These are phyloP conservation scores for Abrostola triplasia DNA, from an alignment of 2,888 invertebrate species.

Conservation along the genomic window DNA sequence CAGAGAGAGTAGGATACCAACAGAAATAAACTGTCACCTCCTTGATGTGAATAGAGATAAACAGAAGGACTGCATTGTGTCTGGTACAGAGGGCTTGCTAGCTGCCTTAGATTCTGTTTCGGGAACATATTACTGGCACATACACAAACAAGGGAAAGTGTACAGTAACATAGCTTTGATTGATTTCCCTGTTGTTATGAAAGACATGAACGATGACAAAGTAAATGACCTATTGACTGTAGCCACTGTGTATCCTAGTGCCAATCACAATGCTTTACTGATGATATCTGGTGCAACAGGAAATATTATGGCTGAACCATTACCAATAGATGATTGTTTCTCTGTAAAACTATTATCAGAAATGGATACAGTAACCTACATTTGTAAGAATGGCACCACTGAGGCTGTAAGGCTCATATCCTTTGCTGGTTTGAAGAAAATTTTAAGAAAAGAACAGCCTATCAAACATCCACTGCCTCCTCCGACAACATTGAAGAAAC, in stretches of 20 bases:
- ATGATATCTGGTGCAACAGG: constrained; percentile 92
- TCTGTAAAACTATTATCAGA: constrained; percentile 88
- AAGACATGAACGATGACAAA: constrained; percentile 92
- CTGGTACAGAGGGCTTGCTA: constrained; percentile 90
- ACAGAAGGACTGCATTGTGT: constrained; percentile 92
- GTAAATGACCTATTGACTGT: constrained; percentile 91
- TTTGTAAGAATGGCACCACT: constrained; percentile 88
- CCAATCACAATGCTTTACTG: constrained; percentile 89
- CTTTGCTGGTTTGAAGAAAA: constrained; percentile 72
- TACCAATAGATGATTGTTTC: constrained; percentile 88
- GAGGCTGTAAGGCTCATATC: constrained; percentile 85
- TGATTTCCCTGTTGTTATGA: constrained; percentile 91
- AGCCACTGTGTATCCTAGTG: constrained; percentile 84
- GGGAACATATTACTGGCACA: constrained; percentile 88
- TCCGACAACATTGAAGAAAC: constrained; percentile 79
- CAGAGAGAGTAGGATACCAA: constrained; percentile 90
- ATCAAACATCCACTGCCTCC: constrained; percentile 67
- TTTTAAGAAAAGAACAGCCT: constrained; percentile 72
- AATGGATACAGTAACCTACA: constrained; percentile 86
- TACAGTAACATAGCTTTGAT: constrained; percentile 87
- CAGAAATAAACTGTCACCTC: constrained; percentile 91
- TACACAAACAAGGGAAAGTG: constrained; percentile 86
- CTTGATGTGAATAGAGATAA: constrained; percentile 92
- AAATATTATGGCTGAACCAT: constrained; percentile 89
- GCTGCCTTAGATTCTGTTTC: constrained; percentile 86